Evolutionary conservation across 2,797 vertebrate genomes (phyloP).

Genomic region (Poeciliopsis infans): DNA sequence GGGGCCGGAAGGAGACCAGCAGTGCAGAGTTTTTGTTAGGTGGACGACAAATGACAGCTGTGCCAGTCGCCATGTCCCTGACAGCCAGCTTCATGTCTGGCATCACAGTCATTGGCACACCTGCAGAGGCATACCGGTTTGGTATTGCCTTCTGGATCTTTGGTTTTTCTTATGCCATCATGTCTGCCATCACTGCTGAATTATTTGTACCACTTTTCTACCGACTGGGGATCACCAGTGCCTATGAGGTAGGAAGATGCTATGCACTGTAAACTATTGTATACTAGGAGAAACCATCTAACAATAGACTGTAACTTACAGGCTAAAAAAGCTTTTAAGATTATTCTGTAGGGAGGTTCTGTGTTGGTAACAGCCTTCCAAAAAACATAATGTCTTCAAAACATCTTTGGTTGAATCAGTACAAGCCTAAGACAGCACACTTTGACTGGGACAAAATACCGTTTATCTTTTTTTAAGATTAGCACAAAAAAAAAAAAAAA

Average conservation of each 20-base stretch:
- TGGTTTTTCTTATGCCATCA: slow-evolving; percentile 78
- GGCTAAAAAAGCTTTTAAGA: not conserved
- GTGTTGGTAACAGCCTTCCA: not conserved
- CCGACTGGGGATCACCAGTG: slow-evolving; percentile 82
- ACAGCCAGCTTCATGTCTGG: slow-evolving; percentile 88
- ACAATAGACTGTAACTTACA: not conserved
- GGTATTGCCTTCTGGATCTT: slow-evolving; percentile 82
- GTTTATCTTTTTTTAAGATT: not conserved
- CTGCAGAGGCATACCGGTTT: slow-evolving; percentile 79
- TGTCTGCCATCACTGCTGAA: slow-evolving; percentile 82
- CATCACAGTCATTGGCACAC: slow-evolving; percentile 86
- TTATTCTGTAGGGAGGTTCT: not conserved
- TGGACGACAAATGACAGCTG: slow-evolving; percentile 82
- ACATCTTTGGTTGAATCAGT: not conserved
- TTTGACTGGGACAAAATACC: not conserved
- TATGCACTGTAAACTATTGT: not conserved
- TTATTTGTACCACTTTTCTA: slow-evolving; percentile 86
- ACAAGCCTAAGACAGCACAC: not conserved
- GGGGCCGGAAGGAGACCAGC: slow-evolving; percentile 74
- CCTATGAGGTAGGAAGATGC: slow-evolving; percentile 81
- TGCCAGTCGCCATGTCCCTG: slow-evolving; percentile 85
- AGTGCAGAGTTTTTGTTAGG: slow-evolving; percentile 81
- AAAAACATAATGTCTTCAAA: not conserved
- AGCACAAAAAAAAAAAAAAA: not conserved
- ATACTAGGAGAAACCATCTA: not conserved